Evolutionary conservation across 1,140 invertebrate species (phyloP).

Genomic region (Drosophila rufa): DNA sequence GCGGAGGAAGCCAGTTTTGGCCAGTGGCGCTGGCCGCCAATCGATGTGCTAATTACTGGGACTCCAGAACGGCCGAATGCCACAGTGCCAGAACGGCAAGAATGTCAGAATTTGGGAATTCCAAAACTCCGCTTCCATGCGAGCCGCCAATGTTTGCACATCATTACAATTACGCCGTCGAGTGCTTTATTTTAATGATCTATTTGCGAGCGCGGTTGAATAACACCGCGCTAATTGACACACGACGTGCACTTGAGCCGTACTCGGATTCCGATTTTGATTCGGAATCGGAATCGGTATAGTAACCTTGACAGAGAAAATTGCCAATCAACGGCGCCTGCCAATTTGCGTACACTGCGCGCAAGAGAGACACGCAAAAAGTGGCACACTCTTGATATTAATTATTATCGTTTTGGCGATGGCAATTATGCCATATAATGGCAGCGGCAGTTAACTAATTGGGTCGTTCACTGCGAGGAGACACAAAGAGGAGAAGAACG

Average conservation of each 20-base stretch:
- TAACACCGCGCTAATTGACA: conserved; percentile 70
- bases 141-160: conserved; percentile 63
- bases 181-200: conserved; percentile 53
- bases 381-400: conserved; percentile 42
- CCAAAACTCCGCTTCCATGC: neutral
- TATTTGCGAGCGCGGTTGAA: conserved; percentile 65
- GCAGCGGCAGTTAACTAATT: conserved; percentile 33
- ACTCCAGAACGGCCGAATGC: conserved; percentile 6
- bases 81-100: neutral
- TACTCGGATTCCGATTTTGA: conserved; percentile 20
- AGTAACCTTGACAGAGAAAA: conserved; percentile 78
- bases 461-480: conserved; percentile 17
- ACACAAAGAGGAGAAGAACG: neutral
- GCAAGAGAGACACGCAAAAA: conserved; percentile 25
- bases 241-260: conserved; percentile 41
- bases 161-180: conserved; percentile 62
- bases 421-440: conserved; percentile 41
- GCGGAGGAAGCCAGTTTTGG: conserved; percentile 58
- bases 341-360: conserved; percentile 56
- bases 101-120: conserved; percentile 7
- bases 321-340: conserved; percentile 62
- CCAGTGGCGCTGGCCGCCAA: conserved; percentile 26
- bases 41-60: conserved; percentile 53
- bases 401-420: conserved; percentile 26
- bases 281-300: conserved; percentile 21